Evolutionary conservation across 2,888 invertebrate genomes (phyloP).

Genomic region (Heliothis peltigera): DNA sequence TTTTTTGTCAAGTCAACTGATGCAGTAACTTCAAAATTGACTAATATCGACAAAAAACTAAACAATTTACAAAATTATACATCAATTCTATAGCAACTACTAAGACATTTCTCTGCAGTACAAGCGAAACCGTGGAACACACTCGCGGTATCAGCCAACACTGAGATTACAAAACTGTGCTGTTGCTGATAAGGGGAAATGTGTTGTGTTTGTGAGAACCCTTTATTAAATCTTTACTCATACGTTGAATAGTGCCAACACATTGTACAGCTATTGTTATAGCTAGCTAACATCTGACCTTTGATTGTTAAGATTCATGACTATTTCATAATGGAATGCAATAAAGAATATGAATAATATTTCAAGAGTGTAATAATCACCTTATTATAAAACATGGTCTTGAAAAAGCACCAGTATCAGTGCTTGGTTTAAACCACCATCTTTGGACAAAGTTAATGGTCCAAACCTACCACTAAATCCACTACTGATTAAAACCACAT

Average conservation of each 20-base stretch:
- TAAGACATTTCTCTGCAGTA: no score
- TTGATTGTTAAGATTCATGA: not conserved
- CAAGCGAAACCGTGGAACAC: conserved; percentile 5
- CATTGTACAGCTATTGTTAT: not conserved
- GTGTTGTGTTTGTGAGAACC: conserved; percentile 11
- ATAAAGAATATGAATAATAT: no score
- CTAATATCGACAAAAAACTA: not conserved
- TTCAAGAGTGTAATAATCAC: no score
- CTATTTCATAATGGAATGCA: not conserved
- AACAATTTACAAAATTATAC: not conserved
- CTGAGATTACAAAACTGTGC: conserved; percentile 39
- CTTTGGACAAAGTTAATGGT: no score
- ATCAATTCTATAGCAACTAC: not conserved
- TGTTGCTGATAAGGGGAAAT: conserved; percentile 43
- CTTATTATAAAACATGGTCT: no score
- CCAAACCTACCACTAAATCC: no score
- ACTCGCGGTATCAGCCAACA: conserved; percentile 26
- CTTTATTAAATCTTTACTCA: conserved; percentile 11
- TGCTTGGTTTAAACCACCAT: no score
- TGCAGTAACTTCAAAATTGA: no score
- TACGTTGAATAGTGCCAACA: not conserved
- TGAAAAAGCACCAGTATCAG: no score
- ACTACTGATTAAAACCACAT: no score
- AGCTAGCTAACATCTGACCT: not conserved
- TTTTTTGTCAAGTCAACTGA: not conserved